phyloP scores from a whole-genome alignment of 1,140 invertebrate species.

The Calycopis cecrops region DNA sequence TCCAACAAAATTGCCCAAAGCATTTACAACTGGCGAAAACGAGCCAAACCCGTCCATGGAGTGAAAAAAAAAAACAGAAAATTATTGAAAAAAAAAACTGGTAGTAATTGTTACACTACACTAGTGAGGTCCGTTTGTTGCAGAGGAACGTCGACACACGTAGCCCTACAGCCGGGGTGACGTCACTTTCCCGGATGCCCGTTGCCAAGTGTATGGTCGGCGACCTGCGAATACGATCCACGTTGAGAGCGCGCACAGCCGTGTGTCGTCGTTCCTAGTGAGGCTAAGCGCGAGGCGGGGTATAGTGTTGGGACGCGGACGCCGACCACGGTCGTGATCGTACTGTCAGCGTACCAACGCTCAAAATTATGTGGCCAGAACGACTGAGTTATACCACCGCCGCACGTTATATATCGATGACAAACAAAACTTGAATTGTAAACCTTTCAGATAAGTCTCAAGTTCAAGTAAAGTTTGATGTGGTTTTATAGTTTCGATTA shows the following conservation, averaged over 20 bases:
- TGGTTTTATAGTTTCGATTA: conserved; percentile 23
- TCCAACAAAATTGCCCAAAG: conserved; percentile 19
- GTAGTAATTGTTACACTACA: conserved; percentile 50
- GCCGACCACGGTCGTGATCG: neutral
- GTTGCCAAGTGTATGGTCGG: conserved; percentile 53
- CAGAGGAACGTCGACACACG: conserved; percentile 70
- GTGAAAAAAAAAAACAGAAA: conserved; percentile 18
- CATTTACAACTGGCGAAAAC: conserved; percentile 20
- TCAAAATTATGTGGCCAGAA: conserved; percentile 14
- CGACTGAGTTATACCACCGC: conserved; percentile 26
- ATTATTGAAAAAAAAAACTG: conserved; percentile 33
- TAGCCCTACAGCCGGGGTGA: conserved; percentile 41
- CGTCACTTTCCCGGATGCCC: conserved; percentile 57
- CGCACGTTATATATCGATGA: conserved; percentile 19
- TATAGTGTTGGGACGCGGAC: conserved; percentile 14
- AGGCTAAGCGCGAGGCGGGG: conserved; percentile 45
- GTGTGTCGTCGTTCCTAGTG: conserved; percentile 71
- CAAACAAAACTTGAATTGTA: conserved; percentile 6
- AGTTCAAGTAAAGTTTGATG: conserved; percentile 20
- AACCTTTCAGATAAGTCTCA: no score
- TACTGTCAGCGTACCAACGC: conserved; percentile 20
- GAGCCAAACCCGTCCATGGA: conserved; percentile 33
- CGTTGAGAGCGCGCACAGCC: conserved; percentile 56
- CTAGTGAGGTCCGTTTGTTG: conserved; percentile 69
- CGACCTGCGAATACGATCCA: conserved; percentile 64